Evolutionary conservation across 2,888 invertebrate species (phyloP), one percentile per base, ranked within the genome.

Genomic region (Autographa gamma): DNA sequence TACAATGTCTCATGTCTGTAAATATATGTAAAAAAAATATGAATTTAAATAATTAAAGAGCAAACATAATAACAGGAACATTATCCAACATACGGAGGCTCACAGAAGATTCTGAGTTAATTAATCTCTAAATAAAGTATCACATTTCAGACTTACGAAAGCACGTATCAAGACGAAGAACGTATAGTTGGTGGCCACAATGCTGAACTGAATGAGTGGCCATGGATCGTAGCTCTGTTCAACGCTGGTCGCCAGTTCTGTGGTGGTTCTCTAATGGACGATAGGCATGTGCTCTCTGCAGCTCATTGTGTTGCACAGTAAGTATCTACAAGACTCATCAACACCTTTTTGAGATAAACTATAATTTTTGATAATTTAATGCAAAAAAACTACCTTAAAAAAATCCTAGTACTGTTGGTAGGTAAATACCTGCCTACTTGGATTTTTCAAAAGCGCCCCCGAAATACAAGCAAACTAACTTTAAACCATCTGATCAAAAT

Each of bases 271-370:
- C 95, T 98, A 60, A 97, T 98, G 76, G 98, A 98, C 85, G 96
- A 97, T 77, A 93, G 90, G 64, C 98, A 98, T 87, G 97, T 98
- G 63, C 93, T 98, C 16, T 97, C 98, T 2, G 98, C 98, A 3
- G 98, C 98, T 1, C 98, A 98, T 93, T 98, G 98, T 90, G 98
- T 98, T 34, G 98, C 98, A 41, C 98, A 98, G 98, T 98, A 96
- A 96, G 97, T 86, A 71, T 0, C 14, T n/a, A 48, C 6, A 5
- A 43, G 14, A 3, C 6, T 34, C 0, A 34, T 34, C 9, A 8
- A 8, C 6, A 9, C 8, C 34, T 34, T 34, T 34, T 34, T 0
- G 34, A 6, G 6, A 34, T 34, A 2, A 34, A 34, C 34, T 3
- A 34, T 0, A 6, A 34, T 34, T 4, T 25, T 25, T 25, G 3